Conservation (phyloP, 2,797 vertebrate genomes). For the Gallinago solitaria region DNA sequence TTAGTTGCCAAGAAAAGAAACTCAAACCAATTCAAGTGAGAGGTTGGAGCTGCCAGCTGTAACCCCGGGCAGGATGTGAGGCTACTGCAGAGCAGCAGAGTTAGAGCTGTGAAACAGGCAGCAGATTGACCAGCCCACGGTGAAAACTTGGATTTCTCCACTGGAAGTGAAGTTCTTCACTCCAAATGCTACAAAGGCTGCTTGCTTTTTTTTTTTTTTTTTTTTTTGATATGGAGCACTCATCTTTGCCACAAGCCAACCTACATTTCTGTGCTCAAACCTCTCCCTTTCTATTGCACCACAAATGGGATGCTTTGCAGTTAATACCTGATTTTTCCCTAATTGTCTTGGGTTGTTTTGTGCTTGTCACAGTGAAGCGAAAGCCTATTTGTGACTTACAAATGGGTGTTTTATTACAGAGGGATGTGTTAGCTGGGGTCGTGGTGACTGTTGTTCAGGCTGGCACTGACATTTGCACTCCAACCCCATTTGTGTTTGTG, state of each 20-base stretch:
- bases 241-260: not conserved
- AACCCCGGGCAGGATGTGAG: not conserved
- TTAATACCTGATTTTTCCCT: not conserved
- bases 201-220: not conserved
- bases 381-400: not conserved
- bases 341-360: not conserved
- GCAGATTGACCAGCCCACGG: not conserved
- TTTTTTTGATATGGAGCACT: not conserved
- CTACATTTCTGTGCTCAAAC: not conserved
- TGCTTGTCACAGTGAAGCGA: not conserved
- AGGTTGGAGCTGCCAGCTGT: not conserved
- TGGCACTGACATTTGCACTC: not conserved
- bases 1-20: not conserved
- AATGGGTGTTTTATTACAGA: accelerated
- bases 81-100: not conserved
- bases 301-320: not conserved
- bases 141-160: not conserved
- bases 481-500: not conserved
- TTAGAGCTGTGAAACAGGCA: not conserved
- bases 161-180: not conserved
- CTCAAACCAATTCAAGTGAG: not conserved
- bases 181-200: not conserved
- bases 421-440: not conserved
- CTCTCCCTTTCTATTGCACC: not conserved
- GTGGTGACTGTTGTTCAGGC: not conserved